Conservation (phyloP, 2,797 vertebrate genomes). For the Cheirogaleus major region DNA sequence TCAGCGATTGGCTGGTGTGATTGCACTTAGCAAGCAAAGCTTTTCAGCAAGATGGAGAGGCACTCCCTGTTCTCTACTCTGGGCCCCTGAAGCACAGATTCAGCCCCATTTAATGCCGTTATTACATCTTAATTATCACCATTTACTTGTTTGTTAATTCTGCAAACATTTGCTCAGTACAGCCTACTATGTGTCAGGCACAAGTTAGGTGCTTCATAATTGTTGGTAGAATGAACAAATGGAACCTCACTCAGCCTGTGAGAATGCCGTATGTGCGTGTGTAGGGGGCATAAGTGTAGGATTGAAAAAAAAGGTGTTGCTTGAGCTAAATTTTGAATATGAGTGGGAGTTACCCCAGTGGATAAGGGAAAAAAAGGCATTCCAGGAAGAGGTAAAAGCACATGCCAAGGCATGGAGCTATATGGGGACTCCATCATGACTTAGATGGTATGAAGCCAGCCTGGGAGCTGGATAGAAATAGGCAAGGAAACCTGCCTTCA, state of each 20-base stretch:
- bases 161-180: background rate
- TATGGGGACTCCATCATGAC: conserved; percentile 61
- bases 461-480: conserved; percentile 48
- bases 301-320: conserved; percentile 77
- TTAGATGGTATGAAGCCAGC: conserved; percentile 57
- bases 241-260: conserved; percentile 40
- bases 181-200: conserved; percentile 54
- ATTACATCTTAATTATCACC: conserved; percentile 3
- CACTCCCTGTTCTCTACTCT: conserved; percentile 29
- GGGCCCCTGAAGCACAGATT: conserved; percentile 16
- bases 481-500: conserved; percentile 56
- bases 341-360: conserved; percentile 78
- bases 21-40: conserved; percentile 48
- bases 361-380: conserved; percentile 62
- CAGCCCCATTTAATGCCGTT: background rate
- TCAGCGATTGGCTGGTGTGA: conserved; percentile 59
- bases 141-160: conserved; percentile 43
- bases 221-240: conserved; percentile 50
- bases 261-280: conserved; percentile 61
- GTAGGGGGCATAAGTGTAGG: conserved; percentile 75
- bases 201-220: conserved; percentile 43
- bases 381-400: conserved; percentile 77
- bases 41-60: conserved; percentile 58
- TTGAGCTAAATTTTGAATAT: conserved; percentile 81
- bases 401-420: conserved; percentile 67